Evolutionary conservation across 2,113 vertebrate species (phyloP).

Genomic region (Hystrix brachyura): DNA sequence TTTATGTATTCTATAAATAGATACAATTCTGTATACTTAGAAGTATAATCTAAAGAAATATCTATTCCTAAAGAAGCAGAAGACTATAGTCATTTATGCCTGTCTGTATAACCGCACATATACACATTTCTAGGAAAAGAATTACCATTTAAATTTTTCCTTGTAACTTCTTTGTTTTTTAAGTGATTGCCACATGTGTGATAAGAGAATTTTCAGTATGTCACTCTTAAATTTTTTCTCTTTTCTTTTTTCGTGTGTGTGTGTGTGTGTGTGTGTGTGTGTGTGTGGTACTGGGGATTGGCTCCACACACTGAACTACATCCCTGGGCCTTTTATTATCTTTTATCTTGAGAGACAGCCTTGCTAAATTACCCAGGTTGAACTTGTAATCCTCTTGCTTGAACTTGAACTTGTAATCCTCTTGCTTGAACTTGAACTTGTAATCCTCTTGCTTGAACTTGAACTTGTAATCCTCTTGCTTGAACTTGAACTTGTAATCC

Average conservation of each 20-base stretch:
- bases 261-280: neutral
- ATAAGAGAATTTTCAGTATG: slow-evolving; percentile 32
- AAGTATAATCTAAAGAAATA: neutral
- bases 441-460: no score
- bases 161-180: neutral
- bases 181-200: neutral
- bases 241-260: neutral
- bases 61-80: neutral
- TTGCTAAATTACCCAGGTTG: neutral
- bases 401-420: no score
- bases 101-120: slow-evolving; percentile 25
- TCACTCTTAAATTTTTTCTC: neutral
- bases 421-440: no score
- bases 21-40: neutral
- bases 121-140: slow-evolving; percentile 62
- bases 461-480: no score
- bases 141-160: neutral
- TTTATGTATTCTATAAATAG: neutral
- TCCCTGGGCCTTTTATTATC: neutral
- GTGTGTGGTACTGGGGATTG: neutral
- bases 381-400: neutral
- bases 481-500: no score
- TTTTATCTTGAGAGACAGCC: neutral
- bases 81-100: neutral
- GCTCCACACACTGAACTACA: neutral